Evolutionary conservation across 2,888 invertebrate genomes (phyloP).

Genomic region (Drosophila tanythrix): DNA sequence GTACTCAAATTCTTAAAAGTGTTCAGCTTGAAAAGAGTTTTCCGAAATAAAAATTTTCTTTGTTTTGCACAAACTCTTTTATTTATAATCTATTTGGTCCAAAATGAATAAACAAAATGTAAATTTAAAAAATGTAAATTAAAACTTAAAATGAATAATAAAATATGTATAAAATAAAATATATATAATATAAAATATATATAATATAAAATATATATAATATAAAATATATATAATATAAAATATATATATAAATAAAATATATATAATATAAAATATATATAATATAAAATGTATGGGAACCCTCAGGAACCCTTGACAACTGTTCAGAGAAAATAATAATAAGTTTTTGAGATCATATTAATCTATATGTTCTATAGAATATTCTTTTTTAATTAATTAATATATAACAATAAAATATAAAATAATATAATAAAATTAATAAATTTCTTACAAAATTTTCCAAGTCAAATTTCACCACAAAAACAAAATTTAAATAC

Average conservation of each 20-base stretch:
- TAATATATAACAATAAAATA: not conserved
- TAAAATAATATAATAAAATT: not conserved
- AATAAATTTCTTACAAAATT: not conserved
- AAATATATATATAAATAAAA: too few species aligned
- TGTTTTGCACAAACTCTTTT: not conserved
- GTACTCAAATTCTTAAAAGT: not conserved
- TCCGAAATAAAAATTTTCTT: not conserved
- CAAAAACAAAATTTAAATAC: not conserved
- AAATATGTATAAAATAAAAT: not conserved
- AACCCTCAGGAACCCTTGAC: not conserved
- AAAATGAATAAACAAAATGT: not conserved
- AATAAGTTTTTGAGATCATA: not conserved
- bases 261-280: not conserved
- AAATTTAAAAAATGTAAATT: not conserved
- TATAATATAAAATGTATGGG: rapidly evolving
- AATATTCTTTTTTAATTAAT: not conserved
- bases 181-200: too few species aligned
- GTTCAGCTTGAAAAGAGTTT: not conserved
- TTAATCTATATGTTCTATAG: not conserved
- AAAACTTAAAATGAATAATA: not conserved
- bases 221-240: not conserved
- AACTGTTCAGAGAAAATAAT: not conserved
- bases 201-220: not conserved
- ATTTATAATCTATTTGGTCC: not conserved
- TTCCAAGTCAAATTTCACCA: not conserved